phyloP scores from a whole-genome alignment of 2,113 vertebrate genomes.

The Microtus ochrogaster region DNA sequence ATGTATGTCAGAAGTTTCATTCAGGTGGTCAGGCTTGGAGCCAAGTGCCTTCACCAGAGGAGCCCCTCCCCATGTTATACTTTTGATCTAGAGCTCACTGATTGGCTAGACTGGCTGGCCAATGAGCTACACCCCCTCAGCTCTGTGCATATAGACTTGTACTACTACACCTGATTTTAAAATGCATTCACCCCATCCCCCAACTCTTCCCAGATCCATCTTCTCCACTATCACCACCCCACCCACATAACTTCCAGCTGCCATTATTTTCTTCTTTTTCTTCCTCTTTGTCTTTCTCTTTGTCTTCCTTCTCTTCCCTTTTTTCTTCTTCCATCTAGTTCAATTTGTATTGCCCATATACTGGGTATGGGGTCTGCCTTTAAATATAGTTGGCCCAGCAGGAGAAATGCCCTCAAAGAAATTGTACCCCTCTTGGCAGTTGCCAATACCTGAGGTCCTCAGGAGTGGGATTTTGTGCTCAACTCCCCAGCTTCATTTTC shows the following conservation, averaged over 20 bases:
- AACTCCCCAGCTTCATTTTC: not conserved
- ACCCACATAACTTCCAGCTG: not conserved
- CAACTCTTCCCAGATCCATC: not conserved
- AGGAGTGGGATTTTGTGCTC: not conserved
- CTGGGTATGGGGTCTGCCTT: not conserved
- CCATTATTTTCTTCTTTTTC: not conserved
- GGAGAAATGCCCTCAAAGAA: not conserved
- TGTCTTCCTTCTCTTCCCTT: not conserved
- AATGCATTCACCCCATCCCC: not conserved
- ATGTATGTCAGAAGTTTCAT: not conserved
- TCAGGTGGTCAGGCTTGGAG: not conserved
- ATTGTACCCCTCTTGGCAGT: not conserved
- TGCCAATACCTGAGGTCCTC: not conserved
- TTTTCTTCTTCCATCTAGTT: not conserved
- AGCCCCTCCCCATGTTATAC: too few species aligned
- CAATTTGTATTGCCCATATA: not conserved
- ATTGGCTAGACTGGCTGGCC: not conserved
- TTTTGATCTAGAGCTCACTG: not conserved
- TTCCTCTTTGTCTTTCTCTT: not conserved
- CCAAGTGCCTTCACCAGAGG: too few species aligned
- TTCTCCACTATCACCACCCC: not conserved
- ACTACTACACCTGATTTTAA: not conserved
- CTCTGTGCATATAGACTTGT: not conserved
- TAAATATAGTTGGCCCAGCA: not conserved
- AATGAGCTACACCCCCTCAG: not conserved